Conservation (phyloP, 2,797 vertebrate species). For the Alca torda region DNA sequence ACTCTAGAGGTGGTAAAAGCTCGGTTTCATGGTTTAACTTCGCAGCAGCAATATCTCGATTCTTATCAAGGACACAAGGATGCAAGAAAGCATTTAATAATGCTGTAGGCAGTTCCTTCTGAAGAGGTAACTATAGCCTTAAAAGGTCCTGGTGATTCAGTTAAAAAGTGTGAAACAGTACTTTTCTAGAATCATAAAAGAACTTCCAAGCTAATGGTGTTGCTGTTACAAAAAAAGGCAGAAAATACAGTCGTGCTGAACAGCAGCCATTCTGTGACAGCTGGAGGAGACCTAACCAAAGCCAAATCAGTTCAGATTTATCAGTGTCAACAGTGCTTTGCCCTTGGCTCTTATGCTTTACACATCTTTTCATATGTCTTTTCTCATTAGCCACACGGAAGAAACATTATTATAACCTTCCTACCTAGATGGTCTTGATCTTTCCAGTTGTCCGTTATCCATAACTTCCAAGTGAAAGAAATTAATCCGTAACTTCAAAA, state of each 20-base stretch:
- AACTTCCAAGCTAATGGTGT: not conserved
- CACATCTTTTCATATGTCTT: not conserved
- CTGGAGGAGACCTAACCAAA: not conserved
- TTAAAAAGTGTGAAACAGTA: not conserved
- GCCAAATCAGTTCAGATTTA: conserved; percentile 6
- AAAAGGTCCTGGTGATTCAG: not conserved
- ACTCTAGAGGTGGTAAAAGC: not conserved
- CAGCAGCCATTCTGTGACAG: not conserved
- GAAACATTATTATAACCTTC: not conserved
- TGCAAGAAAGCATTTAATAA: not conserved
- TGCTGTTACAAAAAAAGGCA: not conserved
- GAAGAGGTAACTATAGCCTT: not conserved
- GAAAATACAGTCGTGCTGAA: not conserved
- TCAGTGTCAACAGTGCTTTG: not conserved
- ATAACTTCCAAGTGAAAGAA: not conserved
- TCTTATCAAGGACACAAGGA: not conserved
- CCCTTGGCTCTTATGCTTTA: not conserved
- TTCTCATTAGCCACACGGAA: not conserved
- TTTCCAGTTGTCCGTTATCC: not conserved
- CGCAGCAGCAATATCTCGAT: not conserved
- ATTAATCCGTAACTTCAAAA: not conserved
- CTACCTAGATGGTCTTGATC: not conserved
- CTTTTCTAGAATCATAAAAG: not conserved
- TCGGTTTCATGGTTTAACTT: not conserved
- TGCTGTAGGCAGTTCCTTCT: not conserved